Percentiles rank a stretch among this genome's conserved stretches.
phyloP scores from a whole-genome alignment of 2,888 invertebrate species.

The Andrena haemorrhoa region DNA sequence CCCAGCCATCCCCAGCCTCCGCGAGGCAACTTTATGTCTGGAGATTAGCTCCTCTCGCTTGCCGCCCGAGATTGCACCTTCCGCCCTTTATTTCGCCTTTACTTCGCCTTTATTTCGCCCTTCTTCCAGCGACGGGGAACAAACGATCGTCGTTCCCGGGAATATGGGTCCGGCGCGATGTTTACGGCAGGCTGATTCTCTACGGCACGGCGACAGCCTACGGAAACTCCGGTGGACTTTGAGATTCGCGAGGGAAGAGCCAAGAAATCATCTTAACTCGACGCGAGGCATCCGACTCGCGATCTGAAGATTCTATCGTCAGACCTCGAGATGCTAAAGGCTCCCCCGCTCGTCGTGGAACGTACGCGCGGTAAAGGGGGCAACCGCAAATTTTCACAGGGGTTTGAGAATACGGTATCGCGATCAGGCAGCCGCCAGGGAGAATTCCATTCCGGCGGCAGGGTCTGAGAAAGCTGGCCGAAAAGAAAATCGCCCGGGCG shows the following conservation, averaged over 20 bases:
- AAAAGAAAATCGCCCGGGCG: constrained; percentile 22
- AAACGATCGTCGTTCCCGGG: constrained; percentile 29
- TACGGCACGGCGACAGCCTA: not conserved
- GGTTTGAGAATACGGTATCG: not conserved
- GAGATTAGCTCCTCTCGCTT: constrained; percentile 45
- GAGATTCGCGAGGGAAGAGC: not conserved
- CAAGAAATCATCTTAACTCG: too few relatives aligned
- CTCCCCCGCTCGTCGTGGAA: too few relatives aligned
- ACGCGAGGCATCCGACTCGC: too few relatives aligned
- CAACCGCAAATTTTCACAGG: not conserved
- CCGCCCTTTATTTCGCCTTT: constrained; percentile 33
- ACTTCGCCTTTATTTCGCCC: too few relatives aligned
- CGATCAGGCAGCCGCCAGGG: not conserved
- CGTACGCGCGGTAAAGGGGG: not conserved
- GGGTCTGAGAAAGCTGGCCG: constrained; percentile 14
- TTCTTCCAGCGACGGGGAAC: constrained; percentile 6
- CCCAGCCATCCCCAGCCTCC: constrained; percentile 4
- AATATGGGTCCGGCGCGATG: constrained; percentile 16
- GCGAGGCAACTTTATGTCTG: constrained; percentile 40
- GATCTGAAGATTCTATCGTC: too few relatives aligned
- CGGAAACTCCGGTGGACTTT: not conserved
- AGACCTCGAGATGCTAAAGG: too few relatives aligned
- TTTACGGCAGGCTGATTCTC: constrained; percentile 5
- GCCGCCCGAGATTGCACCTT: constrained; percentile 36
- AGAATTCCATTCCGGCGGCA: not conserved